These are phyloP conservation scores for Ophioninae sp. DNA, from an alignment of 2,888 invertebrate species.

Conservation along the genomic window DNA sequence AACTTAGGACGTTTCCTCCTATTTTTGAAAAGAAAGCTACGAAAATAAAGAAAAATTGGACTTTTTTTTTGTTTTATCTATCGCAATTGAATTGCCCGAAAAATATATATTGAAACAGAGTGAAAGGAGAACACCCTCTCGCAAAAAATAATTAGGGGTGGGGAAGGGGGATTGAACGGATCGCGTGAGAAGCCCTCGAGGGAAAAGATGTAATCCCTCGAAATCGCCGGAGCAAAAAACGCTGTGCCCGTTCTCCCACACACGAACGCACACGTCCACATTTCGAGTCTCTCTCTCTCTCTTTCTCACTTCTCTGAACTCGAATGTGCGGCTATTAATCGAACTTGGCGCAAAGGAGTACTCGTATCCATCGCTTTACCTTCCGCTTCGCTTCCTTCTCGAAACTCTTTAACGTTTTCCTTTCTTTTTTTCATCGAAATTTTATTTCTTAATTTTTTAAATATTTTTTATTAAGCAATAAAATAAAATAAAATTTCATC, in stretches of 20 bases:
- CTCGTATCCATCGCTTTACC: slow-evolving; percentile 10
- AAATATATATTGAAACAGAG: not conserved
- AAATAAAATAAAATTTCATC: too few relatives aligned
- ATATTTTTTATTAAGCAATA: not conserved
- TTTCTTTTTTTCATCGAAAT: not conserved
- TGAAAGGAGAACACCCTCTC: not conserved
- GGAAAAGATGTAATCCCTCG: slow-evolving; percentile 28
- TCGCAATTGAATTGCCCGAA: slow-evolving; percentile 27
- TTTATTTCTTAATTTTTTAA: not conserved
- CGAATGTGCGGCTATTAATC: slow-evolving; percentile 57
- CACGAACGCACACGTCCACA: not conserved
- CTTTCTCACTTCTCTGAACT: slow-evolving; percentile 20
- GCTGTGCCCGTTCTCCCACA: slow-evolving; percentile 23
- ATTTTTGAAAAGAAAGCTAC: too few relatives aligned
- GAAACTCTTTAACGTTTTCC: not conserved
- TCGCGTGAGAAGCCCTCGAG: slow-evolving; percentile 38
- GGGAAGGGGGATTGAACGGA: not conserved
- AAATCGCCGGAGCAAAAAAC: slow-evolving; percentile 54
- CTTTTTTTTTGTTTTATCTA: too few relatives aligned
- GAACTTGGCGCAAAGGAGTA: slow-evolving; percentile 58
- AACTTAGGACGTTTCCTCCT: too few relatives aligned
- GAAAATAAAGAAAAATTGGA: too few relatives aligned
- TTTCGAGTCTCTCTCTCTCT: not conserved
- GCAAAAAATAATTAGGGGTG: not conserved
- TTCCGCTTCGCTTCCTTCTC: not conserved